Base-by-base conservation (phyloP, 1,140 invertebrate genomes). In the Ceratina japonica region DNA sequence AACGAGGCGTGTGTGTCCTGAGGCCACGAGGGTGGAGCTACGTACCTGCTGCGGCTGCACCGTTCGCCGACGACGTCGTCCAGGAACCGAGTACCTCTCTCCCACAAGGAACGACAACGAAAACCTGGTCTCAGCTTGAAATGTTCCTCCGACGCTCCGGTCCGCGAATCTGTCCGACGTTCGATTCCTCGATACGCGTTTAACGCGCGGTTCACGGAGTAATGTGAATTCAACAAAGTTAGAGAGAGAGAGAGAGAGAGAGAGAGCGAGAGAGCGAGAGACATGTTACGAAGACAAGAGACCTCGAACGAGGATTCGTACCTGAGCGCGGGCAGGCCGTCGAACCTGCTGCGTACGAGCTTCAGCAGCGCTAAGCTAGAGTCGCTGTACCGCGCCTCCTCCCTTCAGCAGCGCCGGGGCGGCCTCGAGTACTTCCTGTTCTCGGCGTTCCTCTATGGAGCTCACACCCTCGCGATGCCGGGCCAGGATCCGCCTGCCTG, bases 341-440 rank as follows among this genome's bases (percentile, higher is more conserved):
- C 91, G 52, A 92, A 91, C 54, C 81, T 93, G 0, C 78, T 93
- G 10, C 91, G 90, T 72, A 90, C 91, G 0, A 90, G 87, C 63
- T 93, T 93, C 81, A 90, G 88, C 51, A 90, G 82, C 79, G 85
- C 84, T 1, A 89, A 90, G 20, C 93, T 97, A 63, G 96, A 97
- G 88, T 93, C 94, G 84, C 93, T 97, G 0, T 97, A 97, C 90
- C 94, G 95, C 79, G 94, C 94, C 56, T 97, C 97, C 88, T 96
- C 95, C 59, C 92, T 95, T 61, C 94, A 96, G 79, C 96, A 97
- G 88, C 94, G 96, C 75, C 94, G 96, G 65, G 94, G 95, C 44
- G 96, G 96, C n/a, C 91, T 97, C n/a, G 94, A 95, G 82, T 96
- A 95, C 84, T 95, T 97, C 88, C 92, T 97, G 0, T 89, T 94